Base-by-base conservation (phyloP, 2,888 invertebrate species). In the Eremobia ochroleuca region DNA sequence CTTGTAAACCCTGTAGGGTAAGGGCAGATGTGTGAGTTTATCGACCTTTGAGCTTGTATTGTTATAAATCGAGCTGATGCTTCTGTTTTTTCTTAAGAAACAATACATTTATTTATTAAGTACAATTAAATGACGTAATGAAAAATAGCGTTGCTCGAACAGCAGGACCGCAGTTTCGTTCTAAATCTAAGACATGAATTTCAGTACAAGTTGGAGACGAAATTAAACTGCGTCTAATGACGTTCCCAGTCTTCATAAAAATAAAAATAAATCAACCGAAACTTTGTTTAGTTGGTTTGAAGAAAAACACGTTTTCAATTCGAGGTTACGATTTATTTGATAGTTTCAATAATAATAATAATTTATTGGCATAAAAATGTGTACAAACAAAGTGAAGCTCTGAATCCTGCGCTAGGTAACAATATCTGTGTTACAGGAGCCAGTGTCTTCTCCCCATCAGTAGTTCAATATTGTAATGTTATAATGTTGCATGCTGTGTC, bases 1-100 rank as follows among this genome's bases (percentile, higher is more conserved):
- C 74, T 74, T 80, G 81, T n/a, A 69, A 75, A 49, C 58, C 28
- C 58, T 28, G 15, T 4, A 65, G 68, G 74, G 75, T 79, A 58
- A 62, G 67, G 34, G 64, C 75, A 65, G 58, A 34, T 77, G 64
- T 31, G 11, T 5, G 21, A 40, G 79, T 81, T 79, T 74, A 81
- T 37, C 40, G 13, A 81, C 81, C 75, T 65, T 28, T 6, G 8
- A 52, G 49, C 18, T 78, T 34, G 25, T 49, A 46, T 59, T 31
- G n/a, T 71, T 70, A 31, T 31, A 66, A 21, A 64, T 66, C 46
- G 18, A 62, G 31, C 6, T 55, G 55, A 40, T 62, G 0, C 11
- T 40, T 40, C 15, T 72, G 11, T 8, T 28, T 6, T 40, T 34
- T 72, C 18, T 46, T 4, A 34, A 21, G 6, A 11, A 31, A 18